Evolutionary conservation across 2,797 vertebrate species (phyloP), one percentile per base, ranked within the genome.

Genomic region (Erethizon dorsatum): DNA sequence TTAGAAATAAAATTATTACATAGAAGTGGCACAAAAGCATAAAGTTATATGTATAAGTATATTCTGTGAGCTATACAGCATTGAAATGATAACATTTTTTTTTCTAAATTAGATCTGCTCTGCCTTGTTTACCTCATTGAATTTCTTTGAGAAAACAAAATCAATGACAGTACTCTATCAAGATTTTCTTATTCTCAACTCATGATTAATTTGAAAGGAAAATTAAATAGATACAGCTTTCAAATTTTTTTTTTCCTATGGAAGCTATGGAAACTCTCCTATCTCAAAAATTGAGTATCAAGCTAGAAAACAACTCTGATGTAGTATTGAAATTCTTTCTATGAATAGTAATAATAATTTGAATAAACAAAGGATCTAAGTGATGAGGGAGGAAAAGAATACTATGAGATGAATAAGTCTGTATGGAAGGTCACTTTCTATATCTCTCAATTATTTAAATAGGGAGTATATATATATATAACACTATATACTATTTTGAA

Each of bases 131-230:
- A 61, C 2, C 45, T 96, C 10, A 88, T 24, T 73, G n/a, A 93
- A 80, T 77, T 57, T 84, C 20, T 77, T 87, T 88, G 56, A 59
- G 24, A 67, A 97, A 91, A 94, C 8, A 92, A 83, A 96, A 88
- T 26, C 59, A 65, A 8, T 11, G 33, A 11, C 5, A 45, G 37
- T 24, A 73, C 20, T 22, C 69, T 45, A 73, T 11, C 22, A 45
- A 22, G 41, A 91, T 88, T 88, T 65, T 84, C 3, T 45, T 79
- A 87, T 93, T 93, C 22, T 18, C 41, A 69, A 37, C 0, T 1
- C 17, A 54, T 22, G 9, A 6, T 78, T 77, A 85, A 94, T 50
- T 91, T 93, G 67, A 89, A 85, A 79, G 33, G 28, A 57, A 83
- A 93, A 88, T 61, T 52, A 82, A 95, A 86, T 41, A 17, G 37